Evolutionary conservation across 2,888 invertebrate species (phyloP).

Genomic region (Rhaphigaster nebulosa): DNA sequence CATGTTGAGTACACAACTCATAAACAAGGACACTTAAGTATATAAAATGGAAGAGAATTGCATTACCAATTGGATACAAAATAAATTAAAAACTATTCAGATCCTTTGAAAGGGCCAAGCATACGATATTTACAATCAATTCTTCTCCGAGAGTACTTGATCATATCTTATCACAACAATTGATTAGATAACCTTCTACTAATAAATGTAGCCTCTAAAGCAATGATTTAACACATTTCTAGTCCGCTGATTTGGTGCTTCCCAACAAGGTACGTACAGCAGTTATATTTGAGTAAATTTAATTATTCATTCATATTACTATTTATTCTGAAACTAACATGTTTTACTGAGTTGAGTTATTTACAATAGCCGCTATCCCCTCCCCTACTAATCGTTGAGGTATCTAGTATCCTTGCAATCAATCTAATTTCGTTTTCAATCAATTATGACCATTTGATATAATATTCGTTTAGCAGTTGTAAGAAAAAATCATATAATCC

Average conservation of each 20-base stretch:
- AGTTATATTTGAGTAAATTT: not conserved
- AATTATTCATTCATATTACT: too few relatives aligned
- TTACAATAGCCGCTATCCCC: too few relatives aligned
- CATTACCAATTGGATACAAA: not conserved
- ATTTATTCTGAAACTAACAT: not conserved
- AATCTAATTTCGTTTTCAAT: not conserved
- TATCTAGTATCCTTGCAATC: not conserved
- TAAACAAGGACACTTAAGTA: not conserved
- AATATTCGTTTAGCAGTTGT: not conserved
- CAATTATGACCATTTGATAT: too few relatives aligned
- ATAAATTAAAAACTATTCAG: not conserved
- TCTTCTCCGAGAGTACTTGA: not conserved
- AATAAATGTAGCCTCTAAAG: conserved; percentile 29
- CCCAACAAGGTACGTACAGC: not conserved
- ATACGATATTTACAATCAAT: conserved; percentile 26
- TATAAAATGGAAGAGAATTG: not conserved
- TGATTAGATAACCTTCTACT: conserved; percentile 21
- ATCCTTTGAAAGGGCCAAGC: not conserved
- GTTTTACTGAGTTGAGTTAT: not conserved
- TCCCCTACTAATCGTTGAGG: not conserved
- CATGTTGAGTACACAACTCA: too few relatives aligned
- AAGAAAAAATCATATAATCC: not conserved
- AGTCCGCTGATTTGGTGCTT: not conserved
- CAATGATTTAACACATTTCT: conserved; percentile 22
- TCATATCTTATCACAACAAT: conserved; percentile 13